Conservation (phyloP, 1,140 invertebrate genomes). For the Magallana gigas region DNA sequence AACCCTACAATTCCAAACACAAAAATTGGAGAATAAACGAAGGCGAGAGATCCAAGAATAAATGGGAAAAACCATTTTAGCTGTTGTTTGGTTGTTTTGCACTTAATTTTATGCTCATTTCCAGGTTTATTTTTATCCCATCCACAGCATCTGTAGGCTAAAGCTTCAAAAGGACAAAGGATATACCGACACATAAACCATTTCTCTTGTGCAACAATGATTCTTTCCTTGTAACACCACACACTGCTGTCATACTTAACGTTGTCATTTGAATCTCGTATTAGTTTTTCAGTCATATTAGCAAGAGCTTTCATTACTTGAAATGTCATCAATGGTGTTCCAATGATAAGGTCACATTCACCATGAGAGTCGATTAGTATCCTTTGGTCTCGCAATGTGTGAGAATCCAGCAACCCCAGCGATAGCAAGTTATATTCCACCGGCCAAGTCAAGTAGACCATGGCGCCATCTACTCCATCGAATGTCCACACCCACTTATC, state of each 20-base stretch:
- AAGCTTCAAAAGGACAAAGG: conserved; percentile 51
- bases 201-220: conserved; percentile 4
- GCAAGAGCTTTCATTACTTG: neutral
- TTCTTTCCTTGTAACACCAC: conserved; percentile 54
- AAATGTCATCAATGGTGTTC: neutral
- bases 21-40: neutral
- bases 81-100: neutral
- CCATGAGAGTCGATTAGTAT: neutral
- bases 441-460: neutral
- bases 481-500: conserved; percentile 1
- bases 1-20: conserved; percentile 5
- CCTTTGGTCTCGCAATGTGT: neutral
- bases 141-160: conserved; percentile 47
- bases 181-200: conserved; percentile 42
- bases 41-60: conserved; percentile 29
- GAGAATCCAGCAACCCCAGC: conserved; percentile 2
- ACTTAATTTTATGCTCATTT: neutral
- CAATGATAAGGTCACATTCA: neutral
- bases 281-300: neutral
- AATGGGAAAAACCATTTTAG: conserved; percentile 52
- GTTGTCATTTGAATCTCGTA: neutral
- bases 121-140: neutral
- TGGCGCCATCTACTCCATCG: neutral
- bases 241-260: conserved; percentile 48
- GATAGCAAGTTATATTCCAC: neutral